Evolutionary conservation across 2,888 invertebrate genomes (phyloP).

Genomic region (Odontomyia ornata): DNA sequence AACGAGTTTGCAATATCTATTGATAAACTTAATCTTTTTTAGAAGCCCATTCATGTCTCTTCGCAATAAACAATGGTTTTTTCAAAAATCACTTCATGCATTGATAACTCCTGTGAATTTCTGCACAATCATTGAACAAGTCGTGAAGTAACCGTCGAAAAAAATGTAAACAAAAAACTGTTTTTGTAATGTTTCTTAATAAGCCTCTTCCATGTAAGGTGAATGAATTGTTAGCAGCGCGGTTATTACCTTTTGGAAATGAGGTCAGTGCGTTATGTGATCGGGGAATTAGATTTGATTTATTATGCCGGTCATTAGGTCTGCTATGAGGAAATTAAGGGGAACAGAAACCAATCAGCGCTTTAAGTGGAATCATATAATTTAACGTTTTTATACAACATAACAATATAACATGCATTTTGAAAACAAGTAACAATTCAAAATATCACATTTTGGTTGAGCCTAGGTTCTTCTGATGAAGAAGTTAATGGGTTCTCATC

Average conservation of each 20-base stretch:
- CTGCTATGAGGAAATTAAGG: not conserved
- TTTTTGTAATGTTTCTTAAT: not conserved
- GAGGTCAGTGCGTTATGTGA: not conserved
- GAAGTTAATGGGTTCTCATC: not conserved
- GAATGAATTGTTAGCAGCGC: too few species aligned
- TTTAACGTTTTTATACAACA: conserved; percentile 14
- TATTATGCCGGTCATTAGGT: too few species aligned
- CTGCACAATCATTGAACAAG: not conserved
- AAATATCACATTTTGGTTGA: conserved; percentile 29
- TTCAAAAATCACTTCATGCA: not conserved
- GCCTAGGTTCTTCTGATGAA: not conserved
- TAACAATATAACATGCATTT: not conserved
- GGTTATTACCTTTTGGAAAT: too few species aligned
- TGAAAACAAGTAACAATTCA: conserved; percentile 12
- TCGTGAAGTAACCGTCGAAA: not conserved
- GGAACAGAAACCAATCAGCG: not conserved
- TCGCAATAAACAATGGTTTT: not conserved
- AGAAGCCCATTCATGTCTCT: not conserved
- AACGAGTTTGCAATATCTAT: not conserved
- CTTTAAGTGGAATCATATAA: not conserved
- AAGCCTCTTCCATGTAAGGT: too few species aligned
- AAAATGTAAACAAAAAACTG: not conserved
- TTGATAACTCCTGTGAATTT: not conserved
- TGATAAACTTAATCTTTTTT: not conserved
- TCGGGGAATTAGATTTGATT: not conserved